phyloP scores from a whole-genome alignment of 2,888 invertebrate species.

The Oxytorus armatus region DNA sequence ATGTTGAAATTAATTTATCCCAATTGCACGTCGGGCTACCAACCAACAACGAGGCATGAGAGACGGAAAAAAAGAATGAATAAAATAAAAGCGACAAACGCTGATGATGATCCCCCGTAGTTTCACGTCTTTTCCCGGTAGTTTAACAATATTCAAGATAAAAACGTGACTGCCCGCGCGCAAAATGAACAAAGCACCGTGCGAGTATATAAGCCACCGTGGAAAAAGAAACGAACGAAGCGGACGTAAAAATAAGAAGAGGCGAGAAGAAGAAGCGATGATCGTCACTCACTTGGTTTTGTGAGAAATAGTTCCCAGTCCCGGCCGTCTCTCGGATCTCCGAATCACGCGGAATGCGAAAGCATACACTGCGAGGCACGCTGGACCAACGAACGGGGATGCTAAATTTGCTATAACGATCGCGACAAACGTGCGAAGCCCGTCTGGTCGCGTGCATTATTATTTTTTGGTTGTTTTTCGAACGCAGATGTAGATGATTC shows the following conservation, averaged over 20 bases:
- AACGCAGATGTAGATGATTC: constrained; percentile 14
- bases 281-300: constrained; percentile 40
- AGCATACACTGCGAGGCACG: constrained; percentile 4
- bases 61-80: background rate
- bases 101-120: constrained; percentile 6
- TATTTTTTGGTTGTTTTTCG: constrained; percentile 21
- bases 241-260: constrained; percentile 3
- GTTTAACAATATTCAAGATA: background rate
- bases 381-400: constrained; percentile 26
- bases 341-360: constrained; percentile 33
- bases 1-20: constrained; percentile 67
- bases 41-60: background rate
- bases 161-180: background rate
- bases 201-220: no score
- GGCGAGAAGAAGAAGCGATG: constrained; percentile 16
- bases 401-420: constrained; percentile 59
- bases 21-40: no score
- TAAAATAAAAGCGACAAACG: background rate
- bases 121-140: constrained; percentile 4
- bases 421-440: constrained; percentile 42
- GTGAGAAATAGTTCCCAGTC: constrained; percentile 51
- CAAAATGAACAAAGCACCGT: constrained; percentile 30
- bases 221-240: background rate
- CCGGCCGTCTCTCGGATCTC: constrained; percentile 19
- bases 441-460: constrained; percentile 9